A percentile compares a stretch with the other conserved stretches of the same genome.
Conservation (phyloP, 2,113 vertebrate genomes). For the Aspiorhynchus laticeps region DNA sequence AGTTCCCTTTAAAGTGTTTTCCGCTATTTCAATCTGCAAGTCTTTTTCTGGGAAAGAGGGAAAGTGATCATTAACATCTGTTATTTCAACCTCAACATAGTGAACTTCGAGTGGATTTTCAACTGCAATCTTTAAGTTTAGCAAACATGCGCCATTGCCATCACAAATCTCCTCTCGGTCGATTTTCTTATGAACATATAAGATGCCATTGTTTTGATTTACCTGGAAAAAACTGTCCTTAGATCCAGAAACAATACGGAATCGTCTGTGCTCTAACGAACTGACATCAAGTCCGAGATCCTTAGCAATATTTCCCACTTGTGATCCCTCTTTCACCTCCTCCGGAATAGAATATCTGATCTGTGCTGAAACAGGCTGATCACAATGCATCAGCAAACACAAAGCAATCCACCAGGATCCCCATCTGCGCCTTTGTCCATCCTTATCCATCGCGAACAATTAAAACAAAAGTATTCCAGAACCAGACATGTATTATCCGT, state of each 20-base stretch:
- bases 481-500: slow-evolving; percentile 12
- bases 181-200: slow-evolving; percentile 63
- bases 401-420: slow-evolving; percentile 36
- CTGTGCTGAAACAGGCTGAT: slow-evolving; percentile 56
- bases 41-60: slow-evolving; percentile 55
- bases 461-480: not conserved
- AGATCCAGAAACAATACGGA: slow-evolving; percentile 74
- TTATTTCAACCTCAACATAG: slow-evolving; percentile 57
- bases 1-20: slow-evolving; percentile 44
- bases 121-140: slow-evolving; percentile 56
- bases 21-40: slow-evolving; percentile 50
- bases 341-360: slow-evolving; percentile 69
- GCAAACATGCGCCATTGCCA: slow-evolving; percentile 55
- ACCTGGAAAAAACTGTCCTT: slow-evolving; percentile 64
- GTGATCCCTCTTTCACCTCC: slow-evolving; percentile 68
- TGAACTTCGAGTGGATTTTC: slow-evolving; percentile 64
- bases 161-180: slow-evolving; percentile 65
- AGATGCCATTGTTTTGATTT: slow-evolving; percentile 68
- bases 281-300: slow-evolving; percentile 76
- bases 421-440: slow-evolving; percentile 48
- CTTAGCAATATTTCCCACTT: slow-evolving; percentile 79
- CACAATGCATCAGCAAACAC: slow-evolving; percentile 52
- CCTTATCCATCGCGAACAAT: slow-evolving; percentile 32
- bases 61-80: slow-evolving; percentile 61
- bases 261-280: slow-evolving; percentile 67